Evolutionary conservation across 1,140 invertebrate genomes (phyloP), one percentile per base, ranked within the genome.

Genomic region (Drosophila malerkotliana): DNA sequence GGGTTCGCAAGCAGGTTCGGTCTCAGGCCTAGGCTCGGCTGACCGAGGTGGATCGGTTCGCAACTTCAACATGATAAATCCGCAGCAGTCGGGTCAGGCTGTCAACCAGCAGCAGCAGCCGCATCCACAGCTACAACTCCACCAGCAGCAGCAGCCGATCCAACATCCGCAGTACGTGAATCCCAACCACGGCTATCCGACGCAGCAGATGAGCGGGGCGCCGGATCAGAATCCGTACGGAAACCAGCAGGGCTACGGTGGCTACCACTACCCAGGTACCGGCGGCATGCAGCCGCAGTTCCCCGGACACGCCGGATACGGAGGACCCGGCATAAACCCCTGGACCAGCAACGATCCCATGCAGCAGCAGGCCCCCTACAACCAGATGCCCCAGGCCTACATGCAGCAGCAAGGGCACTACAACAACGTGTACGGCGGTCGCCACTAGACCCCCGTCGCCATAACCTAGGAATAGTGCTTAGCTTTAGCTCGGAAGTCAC

Each of bases 261-360:
- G 74, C 15, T 77, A 49, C 6, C 76, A 76, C 45, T 18, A 18
- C 15, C 5, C 1, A 18, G 61, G 49, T 7, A 55, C 48, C 24
- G 37, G 48, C 14, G 48, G 55, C 12, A 24, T 28, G 1, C 68
- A 72, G 39, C 72, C 55, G 15, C 64, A 74, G 47, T 73, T 63
- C 15, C 67, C 52, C 3, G 26, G 18, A 2, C 7, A 1, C 1
- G 15, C 39, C 14, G 61, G 57, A 1, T 32, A 41, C 2, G 34
- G 32, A 34, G 28, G 28, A 10, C 14, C n/a, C 9, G n/a, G n/a
- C 48, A 58, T 85, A 0, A 80, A 80, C 66, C 63, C 81, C 14
- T 85, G 81, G 81, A 73, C 48, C 32, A 85, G 77, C 45, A 64
- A 64, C 57, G 77, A 57, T 14, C 61, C 81, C 0, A 51, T 77